A percentile compares a stretch with the other conserved stretches of the same genome.
These are phyloP conservation scores for Tupaia chinensis DNA, from an alignment of 2,113 vertebrate genomes.

Conservation along the genomic window DNA sequence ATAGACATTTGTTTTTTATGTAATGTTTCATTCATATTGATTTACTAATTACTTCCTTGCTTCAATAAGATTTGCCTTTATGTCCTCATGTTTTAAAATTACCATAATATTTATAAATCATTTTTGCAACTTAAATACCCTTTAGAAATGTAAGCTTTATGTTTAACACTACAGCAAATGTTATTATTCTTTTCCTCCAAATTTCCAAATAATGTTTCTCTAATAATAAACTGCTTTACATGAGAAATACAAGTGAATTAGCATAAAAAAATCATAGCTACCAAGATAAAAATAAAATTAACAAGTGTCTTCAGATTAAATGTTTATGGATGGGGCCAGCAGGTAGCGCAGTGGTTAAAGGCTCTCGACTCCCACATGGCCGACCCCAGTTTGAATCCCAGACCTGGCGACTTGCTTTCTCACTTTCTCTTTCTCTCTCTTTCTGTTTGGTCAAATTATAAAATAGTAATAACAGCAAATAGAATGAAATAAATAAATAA, in stretches of 20 bases:
- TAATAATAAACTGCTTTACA: conserved; percentile 35
- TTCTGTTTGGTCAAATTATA: too few species aligned
- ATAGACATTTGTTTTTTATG: background rate
- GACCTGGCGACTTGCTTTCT: too few species aligned
- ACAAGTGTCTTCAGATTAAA: background rate
- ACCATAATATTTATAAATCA: background rate
- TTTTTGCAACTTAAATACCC: background rate
- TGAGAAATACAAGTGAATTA: conserved; percentile 32
- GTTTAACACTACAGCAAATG: conserved; percentile 45
- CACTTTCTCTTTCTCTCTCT: too few species aligned
- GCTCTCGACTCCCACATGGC: too few species aligned
- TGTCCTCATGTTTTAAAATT: background rate
- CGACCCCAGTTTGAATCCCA: too few species aligned
- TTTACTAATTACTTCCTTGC: background rate
- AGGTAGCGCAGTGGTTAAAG: too few species aligned
- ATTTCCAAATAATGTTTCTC: background rate
- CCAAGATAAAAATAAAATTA: conserved; percentile 8
- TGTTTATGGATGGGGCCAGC: background rate
- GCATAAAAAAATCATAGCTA: conserved; percentile 8
- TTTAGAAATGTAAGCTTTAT: conserved; percentile 41
- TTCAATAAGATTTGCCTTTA: background rate
- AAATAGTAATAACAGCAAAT: too few species aligned
- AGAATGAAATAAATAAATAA: too few species aligned
- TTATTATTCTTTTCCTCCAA: conserved; percentile 45
- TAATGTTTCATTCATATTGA: background rate